Evolutionary conservation across 2,888 invertebrate genomes (phyloP), one percentile per base, ranked within the genome.

Genomic region (Xanthia togata): DNA sequence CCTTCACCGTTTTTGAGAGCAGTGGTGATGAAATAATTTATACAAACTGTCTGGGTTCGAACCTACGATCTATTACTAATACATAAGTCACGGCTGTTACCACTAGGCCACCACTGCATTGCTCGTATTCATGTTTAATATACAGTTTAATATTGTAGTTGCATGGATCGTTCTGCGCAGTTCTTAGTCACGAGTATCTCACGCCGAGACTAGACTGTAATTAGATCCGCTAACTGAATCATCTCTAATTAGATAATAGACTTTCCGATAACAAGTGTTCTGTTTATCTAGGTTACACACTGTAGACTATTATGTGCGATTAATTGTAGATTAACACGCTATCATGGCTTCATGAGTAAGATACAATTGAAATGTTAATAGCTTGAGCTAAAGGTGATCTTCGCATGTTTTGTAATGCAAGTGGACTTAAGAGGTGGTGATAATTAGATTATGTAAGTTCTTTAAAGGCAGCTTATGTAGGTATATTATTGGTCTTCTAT

Each of bases 251-350:
- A n/a, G n/a, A n/a, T n/a, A 75, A 53, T 57, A 53, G 57, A 59
- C 59, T 62, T 31, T 67, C n/a, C 44, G 38, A 31, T 70, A 82
- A 73, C 63, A 73, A 70, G 67, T 64, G 17, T 23, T 41, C n/a
- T 41, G n/a, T 73, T 76, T 79, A 82, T 73, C 67, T 79, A 67
- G 70, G 72, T 67, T 76, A 50, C 53, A 70, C 70, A 67, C 55
- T 69, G 72, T 35, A 60, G 70, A 76, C 76, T 26, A 55, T n/a
- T n/a, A n/a, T n/a, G n/a, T 35, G 75, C 63, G 20, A 35, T 73
- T 83, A 70, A 82, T 76, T 82, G 50, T 23, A 63, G 11, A 59
- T 26, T 67, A 35, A 12, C 35, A 68, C 35, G 55, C 38, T 50
- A 79, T 76, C 64, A 60, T 4, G 2, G 17, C 35, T n/a, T 69